Conservation (phyloP, 2,797 vertebrate genomes). For the Mus minutoides region DNA sequence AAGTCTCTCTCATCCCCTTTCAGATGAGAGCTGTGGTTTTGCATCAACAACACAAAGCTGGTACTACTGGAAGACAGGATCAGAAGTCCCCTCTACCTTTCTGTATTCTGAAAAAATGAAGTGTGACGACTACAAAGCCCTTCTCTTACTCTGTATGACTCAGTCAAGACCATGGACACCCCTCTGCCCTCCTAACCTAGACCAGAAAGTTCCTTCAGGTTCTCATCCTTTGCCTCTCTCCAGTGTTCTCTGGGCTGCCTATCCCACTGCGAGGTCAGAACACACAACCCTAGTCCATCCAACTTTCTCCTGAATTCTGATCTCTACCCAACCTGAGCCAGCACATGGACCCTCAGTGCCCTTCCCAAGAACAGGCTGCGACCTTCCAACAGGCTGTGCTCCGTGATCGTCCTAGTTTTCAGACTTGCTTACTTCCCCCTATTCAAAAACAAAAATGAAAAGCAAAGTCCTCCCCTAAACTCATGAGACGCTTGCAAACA, state of each 20-base stretch:
- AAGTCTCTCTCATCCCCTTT: not conserved
- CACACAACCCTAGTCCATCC: not conserved
- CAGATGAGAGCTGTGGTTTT: not conserved
- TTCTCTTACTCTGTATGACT: not conserved
- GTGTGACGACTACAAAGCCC: not conserved
- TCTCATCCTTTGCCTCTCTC: not conserved
- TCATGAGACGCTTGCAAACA: not conserved
- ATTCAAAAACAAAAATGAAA: not conserved
- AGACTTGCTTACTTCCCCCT: not conserved
- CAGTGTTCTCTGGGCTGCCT: not conserved
- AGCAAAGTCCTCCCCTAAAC: not conserved
- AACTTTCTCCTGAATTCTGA: not conserved
- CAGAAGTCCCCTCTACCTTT: not conserved
- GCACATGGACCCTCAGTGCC: not conserved
- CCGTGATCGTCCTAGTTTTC: not conserved
- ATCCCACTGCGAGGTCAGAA: not conserved
- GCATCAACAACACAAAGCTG: not conserved
- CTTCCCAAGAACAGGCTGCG: not conserved
- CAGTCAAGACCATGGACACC: not conserved
- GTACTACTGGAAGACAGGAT: too few species aligned
- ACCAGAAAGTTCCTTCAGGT: not conserved
- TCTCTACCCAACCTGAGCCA: not conserved
- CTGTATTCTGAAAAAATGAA: not conserved
- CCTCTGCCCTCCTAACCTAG: not conserved
- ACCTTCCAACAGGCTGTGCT: not conserved